A percentile compares a stretch with the other conserved stretches of the same genome.
phyloP scores from a whole-genome alignment of 2,888 invertebrate genomes.

The Lysandra bellargus region DNA sequence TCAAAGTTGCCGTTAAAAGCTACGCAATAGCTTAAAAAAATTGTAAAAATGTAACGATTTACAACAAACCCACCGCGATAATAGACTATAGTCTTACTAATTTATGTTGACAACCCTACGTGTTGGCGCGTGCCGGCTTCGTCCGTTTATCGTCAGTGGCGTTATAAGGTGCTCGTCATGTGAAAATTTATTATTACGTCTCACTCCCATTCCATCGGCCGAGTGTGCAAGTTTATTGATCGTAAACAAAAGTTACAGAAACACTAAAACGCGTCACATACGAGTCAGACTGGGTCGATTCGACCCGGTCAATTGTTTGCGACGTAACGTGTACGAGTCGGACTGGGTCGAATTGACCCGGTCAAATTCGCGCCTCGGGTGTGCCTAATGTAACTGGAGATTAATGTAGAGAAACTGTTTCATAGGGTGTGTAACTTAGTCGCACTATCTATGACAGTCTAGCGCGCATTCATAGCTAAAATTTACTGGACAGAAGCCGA shows the following conservation, averaged over 20 bases:
- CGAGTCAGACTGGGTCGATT: background rate
- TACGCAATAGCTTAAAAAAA: too few species aligned
- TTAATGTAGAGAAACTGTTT: too few species aligned
- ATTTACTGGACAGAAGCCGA: too few species aligned
- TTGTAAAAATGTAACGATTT: too few species aligned
- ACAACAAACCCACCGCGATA: background rate
- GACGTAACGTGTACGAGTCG: background rate
- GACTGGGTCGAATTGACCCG: background rate
- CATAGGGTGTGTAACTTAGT: too few species aligned
- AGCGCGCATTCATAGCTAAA: too few species aligned
- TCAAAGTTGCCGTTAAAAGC: too few species aligned
- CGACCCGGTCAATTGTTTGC: too few species aligned
- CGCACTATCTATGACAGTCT: too few species aligned
- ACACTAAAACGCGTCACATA: constrained; percentile 20
- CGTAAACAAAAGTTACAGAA: constrained; percentile 25
- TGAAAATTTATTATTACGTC: constrained; percentile 50
- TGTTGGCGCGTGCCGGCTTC: constrained; percentile 41
- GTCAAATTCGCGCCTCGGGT: background rate
- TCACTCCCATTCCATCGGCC: constrained; percentile 47
- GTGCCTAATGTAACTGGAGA: background rate
- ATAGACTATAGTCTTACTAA: background rate
- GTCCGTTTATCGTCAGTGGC: constrained; percentile 46
- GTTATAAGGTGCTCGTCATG: constrained; percentile 49
- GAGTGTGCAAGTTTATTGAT: constrained; percentile 40
- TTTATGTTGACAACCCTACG: constrained; percentile 40